A percentile compares a stretch with the other conserved stretches of the same genome.
phyloP scores from a whole-genome alignment of 1,140 invertebrate genomes.

The Holcopasites calliopsidis region DNA sequence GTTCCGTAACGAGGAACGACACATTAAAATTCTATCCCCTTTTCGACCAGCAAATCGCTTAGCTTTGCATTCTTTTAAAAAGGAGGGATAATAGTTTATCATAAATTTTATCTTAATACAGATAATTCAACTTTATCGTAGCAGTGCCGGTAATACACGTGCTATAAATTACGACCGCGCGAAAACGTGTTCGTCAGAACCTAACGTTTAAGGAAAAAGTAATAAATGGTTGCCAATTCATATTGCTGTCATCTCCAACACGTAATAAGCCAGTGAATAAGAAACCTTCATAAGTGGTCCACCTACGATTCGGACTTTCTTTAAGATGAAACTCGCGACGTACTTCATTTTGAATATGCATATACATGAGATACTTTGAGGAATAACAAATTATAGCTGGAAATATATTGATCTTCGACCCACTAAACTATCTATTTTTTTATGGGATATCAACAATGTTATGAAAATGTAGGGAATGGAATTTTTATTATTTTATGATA shows the following conservation, averaged over 20 bases:
- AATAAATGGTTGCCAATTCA: neutral
- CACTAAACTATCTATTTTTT: too few species aligned
- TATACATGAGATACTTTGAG: too few species aligned
- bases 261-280: neutral
- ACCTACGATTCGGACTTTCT: slow-evolving; percentile 1
- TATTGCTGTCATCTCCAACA: slow-evolving; percentile 2
- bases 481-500: too few species aligned
- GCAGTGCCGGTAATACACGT: neutral
- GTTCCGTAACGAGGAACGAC: too few species aligned
- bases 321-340: neutral
- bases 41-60: too few species aligned
- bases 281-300: neutral
- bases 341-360: neutral
- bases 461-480: too few species aligned
- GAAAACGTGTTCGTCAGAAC: neutral
- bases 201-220: slow-evolving; percentile 2
- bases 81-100: too few species aligned
- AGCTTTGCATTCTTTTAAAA: too few species aligned
- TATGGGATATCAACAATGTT: too few species aligned
- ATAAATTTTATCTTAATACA: neutral
- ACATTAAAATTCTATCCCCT: too few species aligned
- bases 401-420: too few species aligned
- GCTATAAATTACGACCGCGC: neutral
- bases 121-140: neutral
- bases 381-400: neutral